Percentiles rank a stretch among this genome's conserved stretches.
Conservation (phyloP, 2,113 vertebrate genomes). For the Lepus europaeus region DNA sequence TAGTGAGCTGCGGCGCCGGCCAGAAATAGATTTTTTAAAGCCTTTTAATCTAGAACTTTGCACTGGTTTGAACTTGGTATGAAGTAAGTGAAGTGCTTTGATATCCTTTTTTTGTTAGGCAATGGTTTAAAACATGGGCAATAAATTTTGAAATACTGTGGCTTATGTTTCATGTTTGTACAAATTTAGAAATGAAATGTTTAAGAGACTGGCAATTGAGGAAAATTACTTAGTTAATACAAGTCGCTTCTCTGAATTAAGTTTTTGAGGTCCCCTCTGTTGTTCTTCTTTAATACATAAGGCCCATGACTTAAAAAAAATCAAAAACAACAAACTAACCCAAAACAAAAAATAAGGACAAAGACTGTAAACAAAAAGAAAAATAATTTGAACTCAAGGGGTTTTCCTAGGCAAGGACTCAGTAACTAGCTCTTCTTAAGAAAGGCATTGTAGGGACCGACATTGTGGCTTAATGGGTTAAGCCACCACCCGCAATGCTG, state of each 20-base stretch:
- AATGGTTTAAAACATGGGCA: conserved; percentile 49
- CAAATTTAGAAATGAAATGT: not conserved
- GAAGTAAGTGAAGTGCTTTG: not conserved
- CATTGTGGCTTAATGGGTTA: no score
- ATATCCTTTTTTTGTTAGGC: conserved; percentile 33
- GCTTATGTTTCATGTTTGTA: not conserved
- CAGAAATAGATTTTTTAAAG: conserved; percentile 46
- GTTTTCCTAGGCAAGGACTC: conserved; percentile 23
- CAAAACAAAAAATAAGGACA: not conserved
- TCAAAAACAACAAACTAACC: not conserved
- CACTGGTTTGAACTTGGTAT: conserved; percentile 32
- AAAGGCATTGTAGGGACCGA: not conserved
- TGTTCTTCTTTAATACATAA: conserved; percentile 25
- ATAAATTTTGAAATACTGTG: not conserved
- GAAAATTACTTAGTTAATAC: conserved; percentile 47
- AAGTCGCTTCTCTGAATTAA: not conserved
- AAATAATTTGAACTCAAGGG: conserved; percentile 59
- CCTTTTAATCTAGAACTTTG: conserved; percentile 58
- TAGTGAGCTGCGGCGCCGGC: no score
- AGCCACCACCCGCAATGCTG: no score
- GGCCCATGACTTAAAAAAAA: not conserved
- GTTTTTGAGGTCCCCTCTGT: not conserved
- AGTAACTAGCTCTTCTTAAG: not conserved
- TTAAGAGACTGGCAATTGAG: not conserved
- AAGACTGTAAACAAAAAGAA: conserved; percentile 58